These are phyloP conservation scores for Hippopotamyrus pictus DNA, from an alignment of 2,797 vertebrate genomes.

Conservation along the genomic window DNA sequence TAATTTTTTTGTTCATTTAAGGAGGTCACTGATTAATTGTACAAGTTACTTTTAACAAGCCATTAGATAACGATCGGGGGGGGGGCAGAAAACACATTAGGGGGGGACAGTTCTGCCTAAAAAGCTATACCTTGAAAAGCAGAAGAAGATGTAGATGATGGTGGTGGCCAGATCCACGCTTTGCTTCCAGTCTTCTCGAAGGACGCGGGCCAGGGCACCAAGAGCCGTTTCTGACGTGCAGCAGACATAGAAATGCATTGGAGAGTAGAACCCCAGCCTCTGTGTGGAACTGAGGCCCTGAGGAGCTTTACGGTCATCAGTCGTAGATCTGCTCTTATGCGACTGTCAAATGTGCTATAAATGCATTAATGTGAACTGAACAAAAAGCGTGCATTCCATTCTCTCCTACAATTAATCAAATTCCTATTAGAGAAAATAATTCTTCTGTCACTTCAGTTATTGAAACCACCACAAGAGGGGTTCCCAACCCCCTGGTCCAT, in stretches of 20 bases:
- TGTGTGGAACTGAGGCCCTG: not conserved
- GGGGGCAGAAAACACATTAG: too few species aligned
- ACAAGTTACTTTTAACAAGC: not conserved
- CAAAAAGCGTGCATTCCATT: not conserved
- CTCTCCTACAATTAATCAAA: not conserved
- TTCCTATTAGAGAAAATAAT: not conserved
- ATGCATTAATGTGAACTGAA: not conserved
- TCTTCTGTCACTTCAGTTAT: not conserved
- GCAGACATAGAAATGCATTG: not conserved
- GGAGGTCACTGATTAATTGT: not conserved
- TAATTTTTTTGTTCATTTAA: not conserved
- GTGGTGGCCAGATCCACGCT: conserved; percentile 88
- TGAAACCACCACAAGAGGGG: not conserved
- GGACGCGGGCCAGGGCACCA: conserved; percentile 79
- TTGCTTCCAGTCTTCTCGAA: conserved; percentile 90
- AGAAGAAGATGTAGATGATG: conserved; percentile 88
- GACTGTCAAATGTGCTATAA: not conserved
- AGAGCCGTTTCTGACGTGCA: conserved; percentile 17
- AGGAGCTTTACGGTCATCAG: not conserved
- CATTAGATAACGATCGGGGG: not conserved
- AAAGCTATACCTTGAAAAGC: conserved; percentile 79
- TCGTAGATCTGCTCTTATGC: not conserved
- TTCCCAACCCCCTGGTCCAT: not conserved
- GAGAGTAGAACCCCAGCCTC: not conserved
- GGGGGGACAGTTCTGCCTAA: not conserved